A percentile compares a stretch with the other conserved stretches of the same genome.
These are phyloP conservation scores for Tetramorium parvispinum DNA, from an alignment of 1,140 invertebrate genomes.

Conservation along the genomic window DNA sequence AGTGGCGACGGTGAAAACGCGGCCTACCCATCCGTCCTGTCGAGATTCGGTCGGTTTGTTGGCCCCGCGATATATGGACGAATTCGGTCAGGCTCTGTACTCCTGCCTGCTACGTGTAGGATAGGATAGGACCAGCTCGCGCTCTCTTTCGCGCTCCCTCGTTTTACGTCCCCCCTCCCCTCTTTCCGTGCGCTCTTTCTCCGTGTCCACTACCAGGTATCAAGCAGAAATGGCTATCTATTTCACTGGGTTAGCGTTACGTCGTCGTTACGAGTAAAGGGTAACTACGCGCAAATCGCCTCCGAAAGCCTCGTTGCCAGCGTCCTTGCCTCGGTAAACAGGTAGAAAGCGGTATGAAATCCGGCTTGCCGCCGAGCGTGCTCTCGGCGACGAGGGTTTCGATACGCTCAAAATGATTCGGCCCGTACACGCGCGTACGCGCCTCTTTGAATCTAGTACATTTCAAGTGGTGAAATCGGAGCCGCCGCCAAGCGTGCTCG, in stretches of 20 bases:
- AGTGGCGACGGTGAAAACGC: slow-evolving; percentile 81
- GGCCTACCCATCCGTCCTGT: slow-evolving; percentile 82
- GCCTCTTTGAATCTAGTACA: slow-evolving; percentile 58
- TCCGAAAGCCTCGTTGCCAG: slow-evolving; percentile 24
- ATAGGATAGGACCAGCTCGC: not conserved
- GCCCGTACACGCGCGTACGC: slow-evolving; percentile 32
- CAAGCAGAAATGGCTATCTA: slow-evolving; percentile 76
- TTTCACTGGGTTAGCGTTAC: slow-evolving; percentile 84
- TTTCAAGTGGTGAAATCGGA: slow-evolving; percentile 57
- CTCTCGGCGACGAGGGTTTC: not conserved
- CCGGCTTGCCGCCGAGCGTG: slow-evolving; percentile 4
- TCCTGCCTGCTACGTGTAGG: slow-evolving; percentile 11
- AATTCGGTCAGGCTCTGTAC: slow-evolving; percentile 75
- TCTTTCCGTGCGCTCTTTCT: slow-evolving; percentile 45
- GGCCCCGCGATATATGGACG: slow-evolving; percentile 82
- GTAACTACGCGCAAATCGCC: slow-evolving; percentile 30
- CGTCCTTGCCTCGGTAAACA: not conserved
- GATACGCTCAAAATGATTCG: slow-evolving; percentile 50
- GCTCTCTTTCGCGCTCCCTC: not conserved
- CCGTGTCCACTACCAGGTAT: slow-evolving; percentile 56
- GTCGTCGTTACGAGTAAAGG: slow-evolving; percentile 24
- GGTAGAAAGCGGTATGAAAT: slow-evolving; percentile 19
- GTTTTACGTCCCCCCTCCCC: not conserved
- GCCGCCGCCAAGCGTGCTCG: slow-evolving; percentile 58
- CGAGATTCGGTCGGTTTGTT: slow-evolving; percentile 84